Evolutionary conservation across 2,113 vertebrate species (phyloP).

Genomic region (Myrmecobius fasciatus): DNA sequence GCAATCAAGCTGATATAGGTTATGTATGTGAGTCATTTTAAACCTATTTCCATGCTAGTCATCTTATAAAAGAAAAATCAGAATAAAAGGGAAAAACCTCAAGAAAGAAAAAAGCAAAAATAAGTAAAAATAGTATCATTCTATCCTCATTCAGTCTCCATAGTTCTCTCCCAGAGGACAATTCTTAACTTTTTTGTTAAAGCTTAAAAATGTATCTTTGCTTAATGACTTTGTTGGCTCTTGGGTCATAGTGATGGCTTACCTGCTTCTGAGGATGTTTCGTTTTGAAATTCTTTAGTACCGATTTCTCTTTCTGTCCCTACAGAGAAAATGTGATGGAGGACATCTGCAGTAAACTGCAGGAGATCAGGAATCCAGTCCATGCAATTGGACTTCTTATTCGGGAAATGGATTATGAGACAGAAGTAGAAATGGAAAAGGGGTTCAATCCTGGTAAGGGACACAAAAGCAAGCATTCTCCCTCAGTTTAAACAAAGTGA

Average conservation of each 20-base stretch:
- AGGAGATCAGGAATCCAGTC: conserved; percentile 90
- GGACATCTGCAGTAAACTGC: conserved; percentile 94
- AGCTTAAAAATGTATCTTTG: background rate
- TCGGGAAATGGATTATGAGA: conserved; percentile 95
- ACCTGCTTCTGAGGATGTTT: background rate
- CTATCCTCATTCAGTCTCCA: no score
- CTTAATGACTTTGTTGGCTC: background rate
- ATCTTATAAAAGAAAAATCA: no score
- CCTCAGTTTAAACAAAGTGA: background rate
- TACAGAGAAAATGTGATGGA: conserved; percentile 89
- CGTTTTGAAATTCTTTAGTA: background rate
- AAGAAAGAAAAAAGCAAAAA: no score
- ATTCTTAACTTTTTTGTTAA: background rate
- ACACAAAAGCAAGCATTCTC: rapidly evolving
- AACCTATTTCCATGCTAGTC: no score
- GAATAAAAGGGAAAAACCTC: no score
- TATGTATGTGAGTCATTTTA: no score
- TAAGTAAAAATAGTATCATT: no score
- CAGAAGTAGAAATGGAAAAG: conserved; percentile 85
- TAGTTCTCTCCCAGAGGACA: background rate
- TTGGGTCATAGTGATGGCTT: background rate
- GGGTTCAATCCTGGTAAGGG: conserved; percentile 80
- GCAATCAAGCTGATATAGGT: no score
- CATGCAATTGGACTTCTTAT: conserved; percentile 89
- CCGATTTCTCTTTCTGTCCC: conserved; percentile 19